Evolutionary conservation across 2,888 invertebrate species (phyloP).

Genomic region (Cephonodes hylas): DNA sequence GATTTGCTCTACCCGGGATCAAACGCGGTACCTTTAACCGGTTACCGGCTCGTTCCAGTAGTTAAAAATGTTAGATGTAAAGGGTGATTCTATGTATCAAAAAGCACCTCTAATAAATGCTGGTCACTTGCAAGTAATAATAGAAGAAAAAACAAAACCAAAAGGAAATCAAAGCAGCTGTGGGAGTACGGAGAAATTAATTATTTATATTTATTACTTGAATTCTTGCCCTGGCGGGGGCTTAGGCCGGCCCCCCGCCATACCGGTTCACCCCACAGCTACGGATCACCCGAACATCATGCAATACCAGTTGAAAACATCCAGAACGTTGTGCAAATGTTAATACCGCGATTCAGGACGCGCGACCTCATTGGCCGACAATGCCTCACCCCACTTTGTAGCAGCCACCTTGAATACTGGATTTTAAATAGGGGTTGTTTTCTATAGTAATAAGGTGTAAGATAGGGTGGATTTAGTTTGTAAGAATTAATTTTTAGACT

Average conservation of each 20-base stretch:
- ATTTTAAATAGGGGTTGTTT: no score
- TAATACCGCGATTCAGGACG: not conserved
- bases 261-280: not conserved
- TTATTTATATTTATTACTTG: not conserved
- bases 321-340: not conserved
- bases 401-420: not conserved
- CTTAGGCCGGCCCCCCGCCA: not conserved
- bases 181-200: not conserved
- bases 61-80: no score
- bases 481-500: no score
- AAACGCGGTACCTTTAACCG: no score
- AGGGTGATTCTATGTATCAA: no score
- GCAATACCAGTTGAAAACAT: not conserved
- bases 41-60: no score
- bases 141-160: not conserved
- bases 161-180: not conserved
- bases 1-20: no score
- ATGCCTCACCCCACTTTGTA: not conserved
- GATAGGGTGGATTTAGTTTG: no score
- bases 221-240: not conserved
- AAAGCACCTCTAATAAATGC: no score
- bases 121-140: no score
- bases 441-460: no score
- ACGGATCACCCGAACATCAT: not conserved
- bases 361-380: not conserved